Conservation (phyloP, 2,888 invertebrate species). For the Aphodius sticticus region DNA sequence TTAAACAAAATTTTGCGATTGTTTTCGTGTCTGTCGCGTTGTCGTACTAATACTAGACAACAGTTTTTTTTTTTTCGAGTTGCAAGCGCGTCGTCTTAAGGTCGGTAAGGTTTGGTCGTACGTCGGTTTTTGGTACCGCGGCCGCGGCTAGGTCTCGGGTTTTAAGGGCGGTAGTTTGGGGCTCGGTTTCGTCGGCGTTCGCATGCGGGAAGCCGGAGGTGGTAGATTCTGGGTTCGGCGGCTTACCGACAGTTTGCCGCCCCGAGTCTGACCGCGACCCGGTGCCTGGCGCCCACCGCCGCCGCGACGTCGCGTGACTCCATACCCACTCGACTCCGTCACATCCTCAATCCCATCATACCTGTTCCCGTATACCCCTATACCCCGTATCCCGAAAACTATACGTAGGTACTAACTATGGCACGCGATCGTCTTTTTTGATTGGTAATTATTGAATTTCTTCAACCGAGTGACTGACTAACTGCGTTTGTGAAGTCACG, state of each 20-base stretch:
- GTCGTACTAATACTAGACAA: too few relatives aligned
- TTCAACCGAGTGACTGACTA: too few relatives aligned
- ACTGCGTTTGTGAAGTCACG: too few relatives aligned
- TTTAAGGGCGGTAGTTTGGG: background rate
- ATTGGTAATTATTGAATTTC: too few relatives aligned
- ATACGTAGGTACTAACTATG: too few relatives aligned
- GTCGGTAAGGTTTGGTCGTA: background rate
- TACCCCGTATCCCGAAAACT: too few relatives aligned
- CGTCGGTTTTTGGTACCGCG: background rate
- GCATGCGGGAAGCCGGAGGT: conserved; percentile 52
- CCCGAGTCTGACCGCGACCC: conserved; percentile 37
- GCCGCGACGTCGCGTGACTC: conserved; percentile 44
- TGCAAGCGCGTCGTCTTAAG: background rate
- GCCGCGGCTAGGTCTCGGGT: background rate
- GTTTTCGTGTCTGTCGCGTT: too few relatives aligned
- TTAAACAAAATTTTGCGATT: too few relatives aligned
- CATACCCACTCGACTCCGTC: conserved; percentile 38
- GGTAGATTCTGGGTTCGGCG: conserved; percentile 47
- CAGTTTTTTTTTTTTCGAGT: background rate
- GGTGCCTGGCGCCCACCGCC: conserved; percentile 48
- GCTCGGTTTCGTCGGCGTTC: background rate
- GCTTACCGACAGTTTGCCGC: conserved; percentile 45
- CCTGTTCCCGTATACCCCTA: background rate
- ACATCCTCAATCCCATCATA: conserved; percentile 22
- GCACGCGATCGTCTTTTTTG: too few relatives aligned